Evolutionary conservation across 2,113 vertebrate species (phyloP).

Genomic region (Mohoua ochrocephala): DNA sequence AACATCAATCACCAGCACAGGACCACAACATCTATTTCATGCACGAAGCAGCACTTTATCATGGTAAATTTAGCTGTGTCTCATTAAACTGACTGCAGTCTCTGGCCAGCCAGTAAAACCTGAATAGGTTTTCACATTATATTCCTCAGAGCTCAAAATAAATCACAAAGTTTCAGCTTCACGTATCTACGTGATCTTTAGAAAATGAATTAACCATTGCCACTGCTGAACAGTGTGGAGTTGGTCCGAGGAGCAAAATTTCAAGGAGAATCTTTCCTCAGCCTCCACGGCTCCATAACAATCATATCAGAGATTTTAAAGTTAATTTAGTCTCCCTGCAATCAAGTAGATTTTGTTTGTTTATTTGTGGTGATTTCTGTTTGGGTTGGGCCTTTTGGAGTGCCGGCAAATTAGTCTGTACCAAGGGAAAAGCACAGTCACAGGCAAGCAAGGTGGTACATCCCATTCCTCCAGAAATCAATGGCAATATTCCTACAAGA

Average conservation of each 20-base stretch:
- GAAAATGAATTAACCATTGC: neutral
- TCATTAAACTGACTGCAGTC: slow-evolving; percentile 10
- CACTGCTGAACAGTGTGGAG: neutral
- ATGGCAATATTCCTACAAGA: neutral
- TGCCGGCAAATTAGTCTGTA: neutral
- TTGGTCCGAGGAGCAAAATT: neutral
- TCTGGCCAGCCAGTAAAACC: neutral
- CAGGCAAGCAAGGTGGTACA: neutral
- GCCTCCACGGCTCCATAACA: neutral
- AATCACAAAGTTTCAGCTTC: neutral
- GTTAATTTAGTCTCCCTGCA: neutral
- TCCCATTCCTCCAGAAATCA: neutral
- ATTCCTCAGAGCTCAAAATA: slow-evolving; percentile 35
- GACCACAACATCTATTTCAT: neutral
- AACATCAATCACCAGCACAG: neutral
- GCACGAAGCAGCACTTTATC: slow-evolving; percentile 6
- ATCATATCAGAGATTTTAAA: neutral
- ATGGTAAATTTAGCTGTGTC: slow-evolving; percentile 11
- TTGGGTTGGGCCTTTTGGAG: neutral
- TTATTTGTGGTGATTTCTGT: neutral
- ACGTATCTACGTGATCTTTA: neutral
- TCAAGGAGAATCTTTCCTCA: neutral
- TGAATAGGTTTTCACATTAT: slow-evolving; percentile 9
- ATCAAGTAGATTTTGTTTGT: neutral
- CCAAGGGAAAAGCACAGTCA: neutral